Evolutionary conservation across 2,888 invertebrate genomes (phyloP).

Genomic region (Agonopterix heracliana): DNA sequence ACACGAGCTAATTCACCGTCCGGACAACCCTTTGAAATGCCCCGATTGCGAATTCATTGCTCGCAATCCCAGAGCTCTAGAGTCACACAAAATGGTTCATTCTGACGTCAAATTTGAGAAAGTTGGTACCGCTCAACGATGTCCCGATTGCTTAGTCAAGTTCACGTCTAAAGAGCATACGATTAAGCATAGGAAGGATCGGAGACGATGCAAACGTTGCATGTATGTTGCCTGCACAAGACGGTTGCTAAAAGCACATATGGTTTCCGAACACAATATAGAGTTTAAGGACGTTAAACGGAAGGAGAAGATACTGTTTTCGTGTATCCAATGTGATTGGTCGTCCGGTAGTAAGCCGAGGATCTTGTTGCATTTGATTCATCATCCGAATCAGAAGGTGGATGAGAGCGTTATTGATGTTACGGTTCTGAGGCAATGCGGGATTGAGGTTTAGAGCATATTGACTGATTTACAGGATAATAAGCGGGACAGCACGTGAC

Average conservation of each 20-base stretch:
- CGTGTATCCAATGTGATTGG: constrained; percentile 44
- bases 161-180: constrained; percentile 10
- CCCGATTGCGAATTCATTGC: constrained; percentile 41
- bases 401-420: constrained; percentile 39
- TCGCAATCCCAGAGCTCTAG: constrained; percentile 27
- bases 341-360: constrained; percentile 26
- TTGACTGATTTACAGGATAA: not conserved
- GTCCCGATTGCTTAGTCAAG: constrained; percentile 6
- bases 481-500: too few species aligned
- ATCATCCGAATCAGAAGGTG: constrained; percentile 48
- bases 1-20: constrained; percentile 48
- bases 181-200: constrained; percentile 9
- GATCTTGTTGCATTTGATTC: constrained; percentile 54
- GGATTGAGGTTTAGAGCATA: constrained; percentile 13
- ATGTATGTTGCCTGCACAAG: constrained; percentile 16
- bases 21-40: constrained; percentile 47
- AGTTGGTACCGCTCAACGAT: not conserved
- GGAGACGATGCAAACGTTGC: constrained; percentile 22
- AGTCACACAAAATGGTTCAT: constrained; percentile 24
- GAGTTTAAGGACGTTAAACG: constrained; percentile 2
- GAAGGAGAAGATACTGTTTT: constrained; percentile 22
- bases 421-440: constrained; percentile 22
- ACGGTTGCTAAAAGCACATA: constrained; percentile 17
- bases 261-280: constrained; percentile 11
- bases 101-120: not conserved